These are phyloP conservation scores for Neria commutata DNA, from an alignment of 2,888 invertebrate species.

Conservation along the genomic window DNA sequence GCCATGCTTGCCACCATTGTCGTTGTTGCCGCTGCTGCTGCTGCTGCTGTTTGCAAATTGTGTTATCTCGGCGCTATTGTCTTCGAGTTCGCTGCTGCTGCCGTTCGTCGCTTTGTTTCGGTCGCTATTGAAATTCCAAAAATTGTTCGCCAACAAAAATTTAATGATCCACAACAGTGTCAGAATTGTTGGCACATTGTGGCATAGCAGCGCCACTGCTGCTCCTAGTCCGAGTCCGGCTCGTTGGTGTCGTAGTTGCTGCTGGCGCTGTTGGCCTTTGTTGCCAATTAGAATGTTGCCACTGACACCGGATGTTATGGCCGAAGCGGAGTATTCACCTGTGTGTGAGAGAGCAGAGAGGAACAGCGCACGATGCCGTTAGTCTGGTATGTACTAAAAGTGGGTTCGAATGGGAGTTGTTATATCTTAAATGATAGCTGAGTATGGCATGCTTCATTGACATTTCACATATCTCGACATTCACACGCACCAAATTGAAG, in stretches of 20 bases:
- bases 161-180: constrained; percentile 51
- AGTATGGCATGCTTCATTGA: no score
- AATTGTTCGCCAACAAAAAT: constrained; percentile 40
- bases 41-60: no score
- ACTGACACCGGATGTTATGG: constrained; percentile 54
- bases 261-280: constrained; percentile 27
- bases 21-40: constrained; percentile 2
- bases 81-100: neutral
- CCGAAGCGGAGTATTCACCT: constrained; percentile 62
- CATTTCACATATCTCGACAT: no score
- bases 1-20: neutral
- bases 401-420: no score
- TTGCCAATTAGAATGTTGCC: constrained; percentile 38
- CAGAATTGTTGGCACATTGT: constrained; percentile 39
- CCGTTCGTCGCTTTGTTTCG: constrained; percentile 36
- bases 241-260: constrained; percentile 19
- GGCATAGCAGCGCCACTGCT: constrained; percentile 41
- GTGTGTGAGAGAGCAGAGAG: no score
- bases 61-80: neutral
- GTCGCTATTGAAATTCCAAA: constrained; percentile 36
- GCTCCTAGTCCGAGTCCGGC: constrained; percentile 2
- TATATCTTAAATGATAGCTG: no score
- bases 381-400: no score
- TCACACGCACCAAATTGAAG: no score
- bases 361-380: no score